Percentiles rank a stretch among this genome's conserved stretches.
These are phyloP conservation scores for Chaetoderma sp. DNA, from an alignment of 2,888 invertebrate species.

Conservation along the genomic window DNA sequence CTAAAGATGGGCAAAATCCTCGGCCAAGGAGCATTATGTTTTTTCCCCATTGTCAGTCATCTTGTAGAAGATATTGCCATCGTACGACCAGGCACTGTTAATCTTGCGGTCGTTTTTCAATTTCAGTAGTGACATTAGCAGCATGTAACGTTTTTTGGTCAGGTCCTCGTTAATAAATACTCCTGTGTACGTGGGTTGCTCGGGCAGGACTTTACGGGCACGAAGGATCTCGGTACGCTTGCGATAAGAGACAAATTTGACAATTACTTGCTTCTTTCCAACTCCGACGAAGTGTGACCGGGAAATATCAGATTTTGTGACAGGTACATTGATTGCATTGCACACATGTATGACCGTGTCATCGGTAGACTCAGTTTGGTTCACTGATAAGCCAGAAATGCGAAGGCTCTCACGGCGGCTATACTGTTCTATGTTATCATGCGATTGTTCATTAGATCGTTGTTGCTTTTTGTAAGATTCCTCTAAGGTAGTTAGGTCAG, in stretches of 20 bases:
- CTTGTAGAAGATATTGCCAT: background rate
- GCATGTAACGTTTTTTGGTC: background rate
- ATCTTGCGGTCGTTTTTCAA: background rate
- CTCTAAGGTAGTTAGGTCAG: too few species aligned
- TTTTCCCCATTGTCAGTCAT: background rate
- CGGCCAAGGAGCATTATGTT: too few species aligned
- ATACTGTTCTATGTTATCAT: slow-evolving; percentile 2
- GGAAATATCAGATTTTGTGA: background rate
- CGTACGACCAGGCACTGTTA: background rate
- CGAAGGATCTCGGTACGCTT: background rate
- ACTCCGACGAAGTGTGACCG: background rate
- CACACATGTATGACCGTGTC: background rate
- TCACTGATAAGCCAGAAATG: background rate
- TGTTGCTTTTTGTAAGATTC: too few species aligned
- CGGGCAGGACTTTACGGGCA: background rate
- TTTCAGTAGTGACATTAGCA: background rate
- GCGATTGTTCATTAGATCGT: too few species aligned
- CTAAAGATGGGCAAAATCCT: too few species aligned
- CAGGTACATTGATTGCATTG: background rate
- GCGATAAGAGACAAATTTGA: background rate
- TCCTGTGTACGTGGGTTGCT: background rate
- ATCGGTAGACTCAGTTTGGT: background rate
- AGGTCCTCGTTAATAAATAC: slow-evolving; percentile 1
- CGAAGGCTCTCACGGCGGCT: background rate
- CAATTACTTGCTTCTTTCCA: background rate